Percentiles rank a stretch among this genome's conserved stretches.
phyloP scores from a whole-genome alignment of 2,888 invertebrate genomes.

The Stomorhina lunata region DNA sequence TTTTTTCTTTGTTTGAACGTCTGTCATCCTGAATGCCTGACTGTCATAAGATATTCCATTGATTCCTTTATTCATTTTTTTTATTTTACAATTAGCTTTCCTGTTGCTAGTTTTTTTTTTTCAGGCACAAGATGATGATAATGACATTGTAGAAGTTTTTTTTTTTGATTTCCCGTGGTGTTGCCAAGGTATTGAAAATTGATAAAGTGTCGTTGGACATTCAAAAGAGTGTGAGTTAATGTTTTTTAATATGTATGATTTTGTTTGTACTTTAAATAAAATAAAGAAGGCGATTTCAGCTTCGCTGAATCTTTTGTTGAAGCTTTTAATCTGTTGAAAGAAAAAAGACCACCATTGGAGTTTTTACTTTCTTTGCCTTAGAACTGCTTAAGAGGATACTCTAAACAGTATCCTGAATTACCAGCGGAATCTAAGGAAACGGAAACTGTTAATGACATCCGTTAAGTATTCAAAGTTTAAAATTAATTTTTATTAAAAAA shows the following conservation, averaged over 20 bases:
- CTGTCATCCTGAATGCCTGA: conserved; percentile 30
- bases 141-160: background rate
- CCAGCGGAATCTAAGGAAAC: conserved; percentile 56
- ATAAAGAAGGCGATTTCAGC: conserved; percentile 59
- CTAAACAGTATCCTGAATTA: conserved; percentile 1
- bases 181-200: conserved; percentile 63
- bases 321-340: conserved; percentile 42
- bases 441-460: conserved; percentile 69
- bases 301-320: conserved; percentile 61
- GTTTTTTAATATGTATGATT: conserved; percentile 22
- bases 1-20: conserved; percentile 1
- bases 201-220: conserved; percentile 64
- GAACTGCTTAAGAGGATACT: background rate
- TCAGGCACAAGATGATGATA: conserved; percentile 11
- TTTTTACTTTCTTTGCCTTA: conserved; percentile 44
- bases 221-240: conserved; percentile 18
- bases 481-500: background rate
- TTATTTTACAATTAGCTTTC: conserved; percentile 61
- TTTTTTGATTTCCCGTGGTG: conserved; percentile 53
- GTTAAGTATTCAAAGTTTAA: conserved; percentile 40
- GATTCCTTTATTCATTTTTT: conserved; percentile 35
- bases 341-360: conserved; percentile 66
- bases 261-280: conserved; percentile 19
- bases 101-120: conserved; percentile 44
- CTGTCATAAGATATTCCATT: conserved; percentile 63